phyloP scores from a whole-genome alignment of 2,797 vertebrate species.

The Sciurus vulgaris region DNA sequence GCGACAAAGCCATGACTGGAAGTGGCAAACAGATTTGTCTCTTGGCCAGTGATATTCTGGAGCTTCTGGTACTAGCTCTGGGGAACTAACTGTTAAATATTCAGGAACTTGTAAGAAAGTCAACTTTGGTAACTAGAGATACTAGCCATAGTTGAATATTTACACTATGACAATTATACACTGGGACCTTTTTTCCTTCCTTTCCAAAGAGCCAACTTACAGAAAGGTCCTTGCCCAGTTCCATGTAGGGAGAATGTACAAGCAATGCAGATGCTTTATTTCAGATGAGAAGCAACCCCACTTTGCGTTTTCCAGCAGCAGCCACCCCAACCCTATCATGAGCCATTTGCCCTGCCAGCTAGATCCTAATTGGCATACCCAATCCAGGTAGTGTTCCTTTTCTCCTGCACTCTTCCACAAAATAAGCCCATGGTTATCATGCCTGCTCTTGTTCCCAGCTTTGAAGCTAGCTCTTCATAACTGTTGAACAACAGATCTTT shows the following conservation, averaged over 20 bases:
- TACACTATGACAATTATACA: slow-evolving; percentile 22
- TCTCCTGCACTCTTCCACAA: neutral
- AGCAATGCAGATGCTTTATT: neutral
- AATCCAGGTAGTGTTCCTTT: neutral
- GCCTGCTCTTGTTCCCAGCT: neutral
- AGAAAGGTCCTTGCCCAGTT: neutral
- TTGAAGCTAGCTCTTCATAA: slow-evolving; percentile 35
- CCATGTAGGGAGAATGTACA: neutral
- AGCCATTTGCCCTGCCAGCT: neutral
- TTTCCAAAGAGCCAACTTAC: slow-evolving; percentile 10
- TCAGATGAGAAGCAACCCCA: neutral
- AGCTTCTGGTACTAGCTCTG: neutral
- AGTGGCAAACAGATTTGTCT: neutral
- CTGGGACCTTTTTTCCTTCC: neutral
- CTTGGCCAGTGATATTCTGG: neutral
- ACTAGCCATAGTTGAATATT: neutral
- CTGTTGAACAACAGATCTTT: neutral
- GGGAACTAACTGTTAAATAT: neutral
- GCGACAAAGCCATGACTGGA: neutral
- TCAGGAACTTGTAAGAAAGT: neutral
- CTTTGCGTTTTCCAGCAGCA: neutral
- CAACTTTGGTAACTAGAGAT: neutral
- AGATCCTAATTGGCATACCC: neutral
- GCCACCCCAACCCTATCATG: neutral
- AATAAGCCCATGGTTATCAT: neutral